Evolutionary conservation across 2,113 vertebrate species (phyloP), one percentile per base, ranked within the genome.

Genomic region (Empidonax traillii): DNA sequence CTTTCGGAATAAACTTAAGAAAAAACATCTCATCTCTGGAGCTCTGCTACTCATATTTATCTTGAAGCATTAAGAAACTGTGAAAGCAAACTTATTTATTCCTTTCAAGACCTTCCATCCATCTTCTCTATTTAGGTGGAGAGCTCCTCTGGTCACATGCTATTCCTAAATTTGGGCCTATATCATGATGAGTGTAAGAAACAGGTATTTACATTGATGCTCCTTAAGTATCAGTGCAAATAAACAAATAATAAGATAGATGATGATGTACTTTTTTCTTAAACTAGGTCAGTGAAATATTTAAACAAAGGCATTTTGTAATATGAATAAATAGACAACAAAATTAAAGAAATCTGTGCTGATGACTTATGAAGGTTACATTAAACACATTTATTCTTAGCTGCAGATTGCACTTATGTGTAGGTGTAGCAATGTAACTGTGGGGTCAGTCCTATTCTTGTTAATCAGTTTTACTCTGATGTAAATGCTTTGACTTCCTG

Each of bases 271-370:
- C 5, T 80, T 90, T 86, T 89, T 94, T 94, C 59, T 90, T 90
- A 88, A 94, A 94, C 84, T 74, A 90, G 65, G 63, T 73, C 46
- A 95, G 90, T 56, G 51, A 76, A 77, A 96, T 82, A 84, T 51
- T 80, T 94, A 89, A 80, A 90, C 47, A 91, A 93, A 94, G 31
- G 14, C 53, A 72, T 83, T 87, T 92, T 86, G 84, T 76, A 90
- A 94, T 77, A 68, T 2, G 27, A 90, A 85, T 71, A 67, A 94
- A 59, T 10, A 87, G 44, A 80, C 23, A 87, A 78, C 30, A 81
- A 78, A 83, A 89, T 71, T 30, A 76, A 87, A 93, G 41, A 43
- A 43, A 81, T 96, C 62, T 66, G 10, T 49, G 75, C 28, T 87
- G 62, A 63, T 77, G 14, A 80, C 39, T 87, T 74, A 66, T 68